These are phyloP conservation scores for Falco peregrinus DNA, from an alignment of 2,797 vertebrate species.

Conservation along the genomic window DNA sequence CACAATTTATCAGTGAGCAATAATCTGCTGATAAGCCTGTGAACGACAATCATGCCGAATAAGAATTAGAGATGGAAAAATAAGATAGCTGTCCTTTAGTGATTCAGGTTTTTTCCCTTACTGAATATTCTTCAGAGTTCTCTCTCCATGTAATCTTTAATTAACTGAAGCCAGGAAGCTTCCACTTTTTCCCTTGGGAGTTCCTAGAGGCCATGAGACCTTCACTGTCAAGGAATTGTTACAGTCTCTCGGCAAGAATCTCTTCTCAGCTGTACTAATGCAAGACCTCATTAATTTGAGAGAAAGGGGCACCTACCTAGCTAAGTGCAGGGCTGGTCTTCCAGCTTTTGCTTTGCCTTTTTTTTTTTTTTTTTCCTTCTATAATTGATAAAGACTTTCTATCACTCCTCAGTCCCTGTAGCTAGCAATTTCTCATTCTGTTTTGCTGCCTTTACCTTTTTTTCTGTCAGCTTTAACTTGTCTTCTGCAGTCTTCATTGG, in stretches of 20 bases:
- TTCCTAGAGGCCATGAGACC: background rate
- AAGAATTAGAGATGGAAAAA: background rate
- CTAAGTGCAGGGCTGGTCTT: background rate
- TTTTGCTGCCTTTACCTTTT: slow-evolving; percentile 32
- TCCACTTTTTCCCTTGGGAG: background rate
- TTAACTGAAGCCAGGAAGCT: background rate
- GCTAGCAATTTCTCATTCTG: slow-evolving; percentile 43
- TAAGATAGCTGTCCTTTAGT: background rate
- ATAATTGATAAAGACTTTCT: slow-evolving; percentile 37
- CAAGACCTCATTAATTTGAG: background rate
- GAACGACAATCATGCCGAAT: background rate
- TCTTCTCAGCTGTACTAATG: background rate
- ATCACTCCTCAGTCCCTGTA: background rate
- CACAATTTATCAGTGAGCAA: background rate
- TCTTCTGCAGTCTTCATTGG: background rate
- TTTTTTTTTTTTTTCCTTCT: background rate
- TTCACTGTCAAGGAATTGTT: background rate
- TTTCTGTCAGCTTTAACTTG: background rate
- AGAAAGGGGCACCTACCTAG: background rate
- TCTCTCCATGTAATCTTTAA: background rate
- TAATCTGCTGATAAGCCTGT: background rate
- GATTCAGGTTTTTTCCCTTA: background rate
- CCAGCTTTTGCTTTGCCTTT: background rate
- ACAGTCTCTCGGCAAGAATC: background rate
- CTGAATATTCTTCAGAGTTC: background rate